Base-by-base conservation (phyloP, 2,888 invertebrate species). In the Drosophila neonasuta region DNA sequence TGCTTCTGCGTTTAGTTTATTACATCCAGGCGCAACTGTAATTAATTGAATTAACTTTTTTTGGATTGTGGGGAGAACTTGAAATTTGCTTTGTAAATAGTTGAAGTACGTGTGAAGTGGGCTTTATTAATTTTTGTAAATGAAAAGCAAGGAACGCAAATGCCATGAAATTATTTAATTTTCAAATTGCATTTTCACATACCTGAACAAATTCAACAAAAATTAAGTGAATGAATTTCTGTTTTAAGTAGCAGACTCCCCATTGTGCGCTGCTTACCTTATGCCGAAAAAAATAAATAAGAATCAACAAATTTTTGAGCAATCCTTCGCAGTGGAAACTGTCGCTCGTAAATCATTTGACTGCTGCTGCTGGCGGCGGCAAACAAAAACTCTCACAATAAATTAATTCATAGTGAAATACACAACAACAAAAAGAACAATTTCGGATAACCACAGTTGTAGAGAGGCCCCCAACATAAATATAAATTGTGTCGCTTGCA, bases 401-500 rank as follows among this genome's bases (percentile, higher is more conserved):
- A 80, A 81, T 76, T 70, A 76, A 76, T 83, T 80, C 56, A 66
- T 75, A 61, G 66, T 62, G 57, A 66, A 77, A 79, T 68, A 52
- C 46, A 69, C 64, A 71, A 32, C 49, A 49, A 17, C 9, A 39
- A 48, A 42, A 69, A 48, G 49, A 44, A 46, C 55, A 56, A 71
- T 62, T 67, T 67, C 51, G 56, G 56, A 54, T 52, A 74, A 71
- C 77, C 83, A 50, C 77, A 77, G 45, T 51, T 52, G 62, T 51
- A 60, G 17, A 45, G 10, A 46, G 32, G 34, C 63, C 50, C 60
- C 50, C 62, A 68, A 70, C 86, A 77, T 72, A 82, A 82, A 85
- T 77, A 80, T 65, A 77, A 86, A 77, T 74, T 82, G 77, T 81
- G 77, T 68, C 66, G 65, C 66, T 80, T 60, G 74, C 68, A 74